Evolutionary conservation across 2,888 invertebrate species (phyloP), one percentile per base, ranked within the genome.

Genomic region (Didymodactylos carnosus): DNA sequence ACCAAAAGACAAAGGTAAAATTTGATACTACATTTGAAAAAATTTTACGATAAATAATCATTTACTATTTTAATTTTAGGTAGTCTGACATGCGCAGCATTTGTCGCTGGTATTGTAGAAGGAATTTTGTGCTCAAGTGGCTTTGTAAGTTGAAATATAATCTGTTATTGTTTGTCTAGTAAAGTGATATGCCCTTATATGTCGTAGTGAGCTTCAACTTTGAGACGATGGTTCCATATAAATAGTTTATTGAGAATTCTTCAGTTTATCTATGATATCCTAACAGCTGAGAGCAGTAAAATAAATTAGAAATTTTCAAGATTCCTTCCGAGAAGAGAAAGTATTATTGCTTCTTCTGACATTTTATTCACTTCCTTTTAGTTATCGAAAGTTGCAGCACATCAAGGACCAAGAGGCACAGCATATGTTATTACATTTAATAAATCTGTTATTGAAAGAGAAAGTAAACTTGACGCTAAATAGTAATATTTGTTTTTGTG

Each of bases 81-180:
- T 0, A 93, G 91, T 75, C 85, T 98, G 8, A 98, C 98, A 84
- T 98, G 97, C 86, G 95, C 97, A 23, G 91, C 93, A n/a, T 98
- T 97, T 81, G 90, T 91, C 76, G 97, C 95, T 77, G 98, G 98
- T 27, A 95, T 99, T 77, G 89, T 99, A 69, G 97, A 98, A 84
- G 92, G 94, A 72, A 91, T 98, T 27, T 86, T 99, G 8, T 90
- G 90, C 75, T 91, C 91, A 78, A 90, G 91, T 81, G 94, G 94
- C 81, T 97, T 97, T 88, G 94, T 94, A 88, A 89, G 93, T 49
- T n/a, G n/a, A n/a, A n/a, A n/a, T n/a, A n/a, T n/a, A n/a, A n/a
- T n/a, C n/a, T n/a, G n/a, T n/a, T n/a, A n/a, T n/a, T n/a, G n/a
- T n/a, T n/a, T n/a, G n/a, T n/a, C n/a, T n/a, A n/a, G n/a, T n/a